A percentile compares a stretch with the other conserved stretches of the same genome.
Evolutionary conservation across 1,140 invertebrate species (phyloP).

Genomic region (Sitodiplosis mosellana): DNA sequence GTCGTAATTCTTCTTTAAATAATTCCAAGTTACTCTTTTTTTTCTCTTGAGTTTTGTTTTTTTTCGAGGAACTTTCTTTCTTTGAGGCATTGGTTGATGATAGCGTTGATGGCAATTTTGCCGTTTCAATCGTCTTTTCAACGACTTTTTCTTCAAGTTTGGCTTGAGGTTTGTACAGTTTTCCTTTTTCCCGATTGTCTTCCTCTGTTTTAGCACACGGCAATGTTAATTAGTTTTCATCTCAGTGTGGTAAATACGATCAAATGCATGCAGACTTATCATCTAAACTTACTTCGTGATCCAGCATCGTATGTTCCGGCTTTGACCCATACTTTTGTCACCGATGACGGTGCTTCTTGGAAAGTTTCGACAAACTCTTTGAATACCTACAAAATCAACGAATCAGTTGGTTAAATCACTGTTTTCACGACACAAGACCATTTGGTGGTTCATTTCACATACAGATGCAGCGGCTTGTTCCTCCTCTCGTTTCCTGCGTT

Average conservation of each 20-base stretch:
- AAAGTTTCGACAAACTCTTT: constrained; percentile 96
- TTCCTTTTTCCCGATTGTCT: constrained; percentile 74
- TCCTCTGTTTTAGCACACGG: constrained; percentile 33
- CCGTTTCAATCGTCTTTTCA: constrained; percentile 47
- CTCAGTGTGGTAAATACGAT: neutral
- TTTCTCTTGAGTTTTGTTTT: constrained; percentile 67
- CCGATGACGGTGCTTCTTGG: constrained; percentile 58
- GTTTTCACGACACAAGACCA: too few species aligned
- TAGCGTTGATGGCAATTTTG: constrained; percentile 35
- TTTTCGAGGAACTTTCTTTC: constrained; percentile 28
- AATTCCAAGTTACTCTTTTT: constrained; percentile 94
- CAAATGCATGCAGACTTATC: neutral
- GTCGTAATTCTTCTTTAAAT: constrained; percentile 88
- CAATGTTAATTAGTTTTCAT: neutral
- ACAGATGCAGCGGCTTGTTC: constrained; percentile 61
- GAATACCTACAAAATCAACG: constrained; percentile 46
- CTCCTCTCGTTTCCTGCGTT: constrained; percentile 73
- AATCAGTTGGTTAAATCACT: neutral
- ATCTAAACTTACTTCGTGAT: constrained; percentile 63
- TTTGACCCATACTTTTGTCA: constrained; percentile 88
- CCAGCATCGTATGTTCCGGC: constrained; percentile 92
- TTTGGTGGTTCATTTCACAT: constrained; percentile 3
- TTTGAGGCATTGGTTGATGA: constrained; percentile 37
- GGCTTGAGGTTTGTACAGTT: constrained; percentile 84
- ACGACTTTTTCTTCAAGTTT: constrained; percentile 40